A percentile compares a stretch with the other conserved stretches of the same genome.
Evolutionary conservation across 2,113 vertebrate genomes (phyloP).

Genomic region (Campylorhamphus procurvoides): DNA sequence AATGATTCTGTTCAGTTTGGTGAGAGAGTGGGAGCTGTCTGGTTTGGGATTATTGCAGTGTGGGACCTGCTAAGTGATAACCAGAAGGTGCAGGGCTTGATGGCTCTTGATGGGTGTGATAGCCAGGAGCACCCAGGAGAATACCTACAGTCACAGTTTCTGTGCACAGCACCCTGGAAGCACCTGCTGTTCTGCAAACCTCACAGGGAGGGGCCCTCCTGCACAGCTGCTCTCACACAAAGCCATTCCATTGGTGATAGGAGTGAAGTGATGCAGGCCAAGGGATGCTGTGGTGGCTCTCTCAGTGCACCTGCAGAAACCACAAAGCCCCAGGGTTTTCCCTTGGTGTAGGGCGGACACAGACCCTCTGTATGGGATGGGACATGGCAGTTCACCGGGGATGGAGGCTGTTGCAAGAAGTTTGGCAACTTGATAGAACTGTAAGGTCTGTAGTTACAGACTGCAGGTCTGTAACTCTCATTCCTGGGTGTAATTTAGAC

Average conservation of each 20-base stretch:
- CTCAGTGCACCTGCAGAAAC: not conserved
- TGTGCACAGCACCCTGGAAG: not conserved
- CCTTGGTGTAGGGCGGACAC: not conserved
- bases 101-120: not conserved
- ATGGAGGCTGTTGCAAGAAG: not conserved
- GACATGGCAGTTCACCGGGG: not conserved
- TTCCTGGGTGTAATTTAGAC: not conserved
- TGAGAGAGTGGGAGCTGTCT: not conserved
- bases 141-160: not conserved
- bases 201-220: accelerated
- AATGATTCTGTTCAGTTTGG: not conserved
- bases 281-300: not conserved
- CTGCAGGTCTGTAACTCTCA: not conserved
- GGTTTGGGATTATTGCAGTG: not conserved
- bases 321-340: not conserved
- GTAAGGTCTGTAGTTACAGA: too few species aligned
- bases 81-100: not conserved
- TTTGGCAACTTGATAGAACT: not conserved
- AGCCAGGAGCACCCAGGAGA: not conserved
- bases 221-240: not conserved
- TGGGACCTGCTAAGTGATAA: not conserved
- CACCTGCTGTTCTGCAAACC: too few species aligned
- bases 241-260: not conserved
- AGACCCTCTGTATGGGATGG: not conserved
- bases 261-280: not conserved